phyloP scores from a whole-genome alignment of 2,797 vertebrate genomes.

The Calcarius lapponicus region DNA sequence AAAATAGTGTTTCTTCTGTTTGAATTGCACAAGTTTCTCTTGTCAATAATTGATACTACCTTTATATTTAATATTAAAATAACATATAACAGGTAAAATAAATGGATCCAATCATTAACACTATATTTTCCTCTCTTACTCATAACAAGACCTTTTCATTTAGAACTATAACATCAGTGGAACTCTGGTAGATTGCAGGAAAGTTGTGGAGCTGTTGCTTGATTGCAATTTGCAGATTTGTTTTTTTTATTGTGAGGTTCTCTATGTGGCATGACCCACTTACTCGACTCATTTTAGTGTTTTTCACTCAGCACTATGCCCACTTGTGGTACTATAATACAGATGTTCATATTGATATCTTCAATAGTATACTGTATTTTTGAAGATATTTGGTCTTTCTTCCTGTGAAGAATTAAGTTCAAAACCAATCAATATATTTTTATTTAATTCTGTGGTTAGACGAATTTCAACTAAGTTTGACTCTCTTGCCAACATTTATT shows the following conservation, averaged over 20 bases:
- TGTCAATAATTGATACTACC: not conserved
- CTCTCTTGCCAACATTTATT: not conserved
- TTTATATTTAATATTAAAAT: not conserved
- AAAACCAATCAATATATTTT: not conserved
- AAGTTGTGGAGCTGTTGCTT: not conserved
- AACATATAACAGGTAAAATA: not conserved
- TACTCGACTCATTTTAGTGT: not conserved
- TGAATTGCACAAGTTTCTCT: not conserved
- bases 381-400: not conserved
- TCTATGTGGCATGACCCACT: not conserved
- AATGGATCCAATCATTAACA: not conserved
- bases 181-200: not conserved
- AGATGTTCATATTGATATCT: not conserved
- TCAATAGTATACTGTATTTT: not conserved
- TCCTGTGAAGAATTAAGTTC: not conserved
- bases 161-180: not conserved
- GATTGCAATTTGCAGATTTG: not conserved
- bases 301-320: not conserved
- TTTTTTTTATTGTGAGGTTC: not conserved
- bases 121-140: not conserved
- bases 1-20: not conserved
- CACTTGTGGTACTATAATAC: not conserved
- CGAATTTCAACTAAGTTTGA: not conserved
- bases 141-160: not conserved
- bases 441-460: not conserved